phyloP scores from a whole-genome alignment of 2,797 vertebrate genomes.

The Eospalax fontanierii region DNA sequence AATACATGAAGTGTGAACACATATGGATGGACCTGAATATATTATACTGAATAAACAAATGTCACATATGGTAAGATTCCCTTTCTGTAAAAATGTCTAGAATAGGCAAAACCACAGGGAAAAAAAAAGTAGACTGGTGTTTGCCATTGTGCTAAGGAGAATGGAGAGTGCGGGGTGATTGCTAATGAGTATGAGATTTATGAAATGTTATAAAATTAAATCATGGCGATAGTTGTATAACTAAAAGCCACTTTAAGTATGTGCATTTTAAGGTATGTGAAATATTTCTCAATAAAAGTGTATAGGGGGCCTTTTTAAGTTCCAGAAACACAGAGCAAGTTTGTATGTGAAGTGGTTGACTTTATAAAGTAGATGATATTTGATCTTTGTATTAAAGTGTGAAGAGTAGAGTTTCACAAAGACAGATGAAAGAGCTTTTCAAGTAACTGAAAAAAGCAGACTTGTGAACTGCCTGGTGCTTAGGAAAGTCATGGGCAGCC shows the following conservation, averaged over 20 bases:
- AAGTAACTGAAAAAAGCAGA: background rate
- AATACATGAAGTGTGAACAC: background rate
- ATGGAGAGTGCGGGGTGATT: background rate
- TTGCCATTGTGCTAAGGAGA: background rate
- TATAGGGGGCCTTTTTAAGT: background rate
- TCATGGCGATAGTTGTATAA: background rate
- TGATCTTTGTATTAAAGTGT: background rate
- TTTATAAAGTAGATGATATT: constrained; percentile 49
- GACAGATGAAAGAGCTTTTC: constrained; percentile 24
- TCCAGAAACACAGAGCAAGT: background rate
- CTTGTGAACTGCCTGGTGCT: background rate
- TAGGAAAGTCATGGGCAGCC: background rate
- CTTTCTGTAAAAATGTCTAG: constrained; percentile 30
- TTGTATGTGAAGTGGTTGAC: background rate
- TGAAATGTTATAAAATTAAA: background rate
- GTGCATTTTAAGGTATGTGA: constrained; percentile 7
- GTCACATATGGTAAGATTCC: background rate
- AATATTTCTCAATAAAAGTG: background rate
- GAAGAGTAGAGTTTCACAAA: background rate
- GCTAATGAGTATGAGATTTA: background rate
- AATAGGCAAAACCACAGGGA: constrained; percentile 31
- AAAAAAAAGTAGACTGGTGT: background rate
- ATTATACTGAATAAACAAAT: background rate
- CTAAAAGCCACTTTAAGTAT: background rate
- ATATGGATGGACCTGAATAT: background rate